Conservation (phyloP, 2,797 vertebrate genomes). For the Enteromius radiatus region DNA sequence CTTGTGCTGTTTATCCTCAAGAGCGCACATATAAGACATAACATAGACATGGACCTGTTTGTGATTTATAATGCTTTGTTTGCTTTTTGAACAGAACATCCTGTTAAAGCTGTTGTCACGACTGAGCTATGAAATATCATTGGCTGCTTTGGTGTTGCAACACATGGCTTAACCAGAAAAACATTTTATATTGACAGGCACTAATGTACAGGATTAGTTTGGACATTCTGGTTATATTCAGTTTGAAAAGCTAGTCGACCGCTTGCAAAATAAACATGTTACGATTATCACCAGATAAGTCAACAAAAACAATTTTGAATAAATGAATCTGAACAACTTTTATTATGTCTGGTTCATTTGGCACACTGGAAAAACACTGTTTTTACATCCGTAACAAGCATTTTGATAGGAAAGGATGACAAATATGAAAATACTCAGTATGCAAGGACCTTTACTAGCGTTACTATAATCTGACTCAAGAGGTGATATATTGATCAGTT, state of each 20-base stretch:
- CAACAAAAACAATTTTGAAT: too few relatives aligned
- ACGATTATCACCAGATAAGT: not conserved
- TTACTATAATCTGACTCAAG: constrained; percentile 23
- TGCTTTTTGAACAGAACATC: not conserved
- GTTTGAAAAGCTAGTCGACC: not conserved
- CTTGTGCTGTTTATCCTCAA: constrained; percentile 19
- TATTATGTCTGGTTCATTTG: not conserved
- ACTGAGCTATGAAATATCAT: not conserved
- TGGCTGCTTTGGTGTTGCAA: not conserved
- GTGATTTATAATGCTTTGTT: constrained; percentile 23
- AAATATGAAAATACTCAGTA: too few relatives aligned
- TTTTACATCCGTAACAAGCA: too few relatives aligned
- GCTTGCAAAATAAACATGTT: not conserved
- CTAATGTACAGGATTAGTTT: not conserved
- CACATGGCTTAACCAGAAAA: not conserved
- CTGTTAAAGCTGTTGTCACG: not conserved
- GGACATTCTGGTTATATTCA: not conserved
- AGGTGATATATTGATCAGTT: not conserved
- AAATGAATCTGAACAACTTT: not conserved
- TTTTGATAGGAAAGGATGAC: too few relatives aligned
- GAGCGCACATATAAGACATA: not conserved
- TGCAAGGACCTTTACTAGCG: too few relatives aligned
- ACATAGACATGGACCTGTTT: not conserved
- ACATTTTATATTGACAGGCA: not conserved
- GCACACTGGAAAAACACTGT: not conserved